Conservation (phyloP, 2,888 invertebrate species). For the Xestia c-nigrum region DNA sequence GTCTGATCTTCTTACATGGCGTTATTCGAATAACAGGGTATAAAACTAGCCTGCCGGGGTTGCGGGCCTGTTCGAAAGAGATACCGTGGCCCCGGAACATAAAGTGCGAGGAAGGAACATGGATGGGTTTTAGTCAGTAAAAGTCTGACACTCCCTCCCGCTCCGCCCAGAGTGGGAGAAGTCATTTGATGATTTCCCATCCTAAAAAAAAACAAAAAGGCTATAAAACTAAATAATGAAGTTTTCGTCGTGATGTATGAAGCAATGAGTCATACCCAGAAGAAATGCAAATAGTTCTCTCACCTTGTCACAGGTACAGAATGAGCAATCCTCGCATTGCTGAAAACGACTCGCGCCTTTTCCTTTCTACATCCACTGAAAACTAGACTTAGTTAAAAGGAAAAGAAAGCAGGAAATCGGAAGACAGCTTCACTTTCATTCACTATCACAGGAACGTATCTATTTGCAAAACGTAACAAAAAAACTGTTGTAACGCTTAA, state of each 20-base stretch:
- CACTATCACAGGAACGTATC: constrained; percentile 43
- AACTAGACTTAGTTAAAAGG: neutral
- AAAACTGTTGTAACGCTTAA: constrained; percentile 78
- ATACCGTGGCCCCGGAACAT: too few species aligned
- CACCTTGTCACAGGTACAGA: neutral
- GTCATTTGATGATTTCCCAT: too few species aligned
- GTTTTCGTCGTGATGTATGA: neutral
- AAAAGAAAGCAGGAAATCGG: constrained; percentile 14
- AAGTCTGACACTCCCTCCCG: too few species aligned
- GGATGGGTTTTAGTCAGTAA: too few species aligned
- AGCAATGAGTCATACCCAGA: neutral
- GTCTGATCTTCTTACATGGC: neutral
- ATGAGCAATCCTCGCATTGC: neutral
- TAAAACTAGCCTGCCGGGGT: too few species aligned
- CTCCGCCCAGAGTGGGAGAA: too few species aligned
- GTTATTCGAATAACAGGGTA: neutral
- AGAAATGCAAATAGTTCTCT: neutral
- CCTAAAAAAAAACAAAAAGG: too few species aligned
- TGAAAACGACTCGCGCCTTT: too few species aligned
- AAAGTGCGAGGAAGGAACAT: too few species aligned
- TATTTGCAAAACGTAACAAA: constrained; percentile 66
- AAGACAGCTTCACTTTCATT: constrained; percentile 53
- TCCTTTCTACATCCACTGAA: neutral
- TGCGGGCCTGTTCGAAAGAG: too few species aligned
- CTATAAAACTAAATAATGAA: neutral